Evolutionary conservation across 1,140 invertebrate genomes (phyloP), one percentile per base, ranked within the genome.

Genomic region (Cydia strobilella): DNA sequence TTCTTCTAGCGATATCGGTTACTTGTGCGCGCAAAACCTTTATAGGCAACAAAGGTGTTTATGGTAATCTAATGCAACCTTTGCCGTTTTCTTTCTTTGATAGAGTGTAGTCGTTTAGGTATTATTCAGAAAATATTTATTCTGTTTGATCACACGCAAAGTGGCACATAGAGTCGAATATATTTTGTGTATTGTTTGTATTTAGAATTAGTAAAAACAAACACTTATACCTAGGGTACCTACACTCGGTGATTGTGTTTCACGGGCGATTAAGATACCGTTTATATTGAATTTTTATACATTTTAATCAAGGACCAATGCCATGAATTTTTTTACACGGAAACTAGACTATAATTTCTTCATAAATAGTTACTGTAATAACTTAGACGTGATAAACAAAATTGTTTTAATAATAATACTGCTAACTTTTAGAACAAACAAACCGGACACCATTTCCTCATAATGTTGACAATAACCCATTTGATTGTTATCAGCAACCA

Each of bases 21-120:
- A 63, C 20, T 25, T 63, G 20, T 25, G 23, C 10, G 1, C 23
- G 2, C 27, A 27, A 23, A 12, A 63, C 59, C 59, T 10, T 63
- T 63, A 13, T 3, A 13, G 12, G 12, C 0, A 63, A 63, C 12
- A 63, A 25, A 10, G 18, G 10, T n/a, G 4, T 13, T 63, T 63
- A 13, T 63, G 62, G 62, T 63, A 63, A 63, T 63, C 20, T 18
- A 63, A 63, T 63, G 25, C 62, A 63, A 27, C 62, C 62, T 63
- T 63, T 23, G 15, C 20, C 62, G 12, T 63, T 63, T 25, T 25
- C 62, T 63, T 63, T 12, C 62, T 63, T 63, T 63, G 23, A 63
- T 23, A 63, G 3, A 63, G 18, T 63, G n/a, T 5, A 25, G 20
- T 13, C 18, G 62, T 45, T 13, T 45, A 15, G 42, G 42, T 45